phyloP scores from a whole-genome alignment of 35 echinoderm and acorn worm genomes.

The Ptychodera flava region DNA sequence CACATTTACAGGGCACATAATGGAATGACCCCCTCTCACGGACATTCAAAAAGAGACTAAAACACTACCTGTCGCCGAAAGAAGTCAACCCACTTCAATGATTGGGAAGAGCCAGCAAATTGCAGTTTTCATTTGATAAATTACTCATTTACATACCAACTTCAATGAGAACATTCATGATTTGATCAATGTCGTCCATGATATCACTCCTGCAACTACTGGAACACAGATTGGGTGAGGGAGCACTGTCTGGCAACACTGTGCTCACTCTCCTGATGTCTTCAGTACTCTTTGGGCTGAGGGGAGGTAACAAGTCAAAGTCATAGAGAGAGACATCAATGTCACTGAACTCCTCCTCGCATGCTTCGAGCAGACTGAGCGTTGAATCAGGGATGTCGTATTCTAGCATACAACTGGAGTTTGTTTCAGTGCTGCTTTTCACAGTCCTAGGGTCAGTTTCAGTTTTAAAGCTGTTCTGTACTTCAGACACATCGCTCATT shows the following conservation, averaged over 20 bases:
- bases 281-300: slow-evolving; percentile 41
- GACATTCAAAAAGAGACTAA: too few species aligned
- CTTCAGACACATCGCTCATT: not conserved
- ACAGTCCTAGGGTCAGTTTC: not conserved
- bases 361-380: not conserved
- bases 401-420: not conserved
- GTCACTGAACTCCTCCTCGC: slow-evolving; percentile 57
- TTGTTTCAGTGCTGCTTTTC: not conserved
- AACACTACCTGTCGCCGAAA: too few species aligned
- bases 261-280: not conserved
- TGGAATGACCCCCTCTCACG: too few species aligned
- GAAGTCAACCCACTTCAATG: too few species aligned
- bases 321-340: slow-evolving; percentile 74
- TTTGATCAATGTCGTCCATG: slow-evolving; percentile 74
- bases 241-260: not conserved
- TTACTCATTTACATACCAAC: slow-evolving; percentile 87
- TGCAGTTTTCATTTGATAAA: too few species aligned
- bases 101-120: too few species aligned
- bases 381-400: not conserved
- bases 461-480: not conserved
- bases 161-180: slow-evolving; percentile 84
- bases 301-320: slow-evolving; percentile 52
- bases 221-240: not conserved
- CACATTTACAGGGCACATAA: too few species aligned
- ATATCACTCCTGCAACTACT: slow-evolving; percentile 61